Conservation (phyloP, 2,113 vertebrate genomes). For the Rhinoderma darwinii region DNA sequence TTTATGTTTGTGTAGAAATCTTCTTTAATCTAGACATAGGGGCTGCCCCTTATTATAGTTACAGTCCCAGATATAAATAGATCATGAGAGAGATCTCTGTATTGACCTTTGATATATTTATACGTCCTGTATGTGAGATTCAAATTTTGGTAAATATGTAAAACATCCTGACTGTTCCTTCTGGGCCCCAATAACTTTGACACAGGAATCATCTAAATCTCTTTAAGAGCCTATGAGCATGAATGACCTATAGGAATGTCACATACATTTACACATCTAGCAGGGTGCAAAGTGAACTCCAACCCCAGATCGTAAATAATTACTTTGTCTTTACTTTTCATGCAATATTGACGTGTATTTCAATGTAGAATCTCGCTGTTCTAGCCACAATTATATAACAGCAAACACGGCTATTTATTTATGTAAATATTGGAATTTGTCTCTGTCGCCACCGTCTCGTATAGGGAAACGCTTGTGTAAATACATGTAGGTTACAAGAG, state of each 20-base stretch:
- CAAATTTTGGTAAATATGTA: no score
- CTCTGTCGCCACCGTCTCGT: background rate
- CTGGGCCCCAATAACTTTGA: no score
- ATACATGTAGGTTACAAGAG: background rate
- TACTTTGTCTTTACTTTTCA: background rate
- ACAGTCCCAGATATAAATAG: no score
- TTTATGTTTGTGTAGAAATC: no score
- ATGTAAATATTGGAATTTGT: background rate
- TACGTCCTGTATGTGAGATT: no score
- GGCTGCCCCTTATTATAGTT: no score
- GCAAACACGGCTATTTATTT: background rate
- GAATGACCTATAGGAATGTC: background rate
- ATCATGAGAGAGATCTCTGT: no score
- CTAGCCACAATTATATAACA: background rate
- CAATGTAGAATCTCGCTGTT: background rate
- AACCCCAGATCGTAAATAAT: background rate
- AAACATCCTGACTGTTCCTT: no score
- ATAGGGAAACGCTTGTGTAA: background rate
- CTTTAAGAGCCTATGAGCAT: no score
- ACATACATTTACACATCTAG: background rate
- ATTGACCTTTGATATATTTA: no score
- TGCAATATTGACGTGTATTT: background rate
- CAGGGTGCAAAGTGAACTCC: background rate
- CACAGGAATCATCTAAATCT: no score
- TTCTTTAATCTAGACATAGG: no score